Percentiles rank a stretch among this genome's conserved stretches.
phyloP scores from a whole-genome alignment of 2,888 invertebrate genomes.

The Drosophila bunnanda region DNA sequence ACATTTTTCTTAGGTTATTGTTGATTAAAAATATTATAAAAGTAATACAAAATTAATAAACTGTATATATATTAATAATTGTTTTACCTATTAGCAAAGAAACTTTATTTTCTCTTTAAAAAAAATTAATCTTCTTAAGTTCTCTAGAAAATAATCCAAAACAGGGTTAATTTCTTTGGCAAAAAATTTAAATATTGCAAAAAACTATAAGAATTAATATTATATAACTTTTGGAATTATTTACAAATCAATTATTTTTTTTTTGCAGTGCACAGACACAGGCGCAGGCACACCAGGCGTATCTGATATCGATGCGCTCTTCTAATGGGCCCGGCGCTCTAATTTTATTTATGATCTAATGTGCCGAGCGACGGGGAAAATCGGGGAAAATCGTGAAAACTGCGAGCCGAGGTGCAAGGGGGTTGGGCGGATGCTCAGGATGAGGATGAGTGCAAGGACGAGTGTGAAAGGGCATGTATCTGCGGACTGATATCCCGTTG shows the following conservation, averaged over 20 bases:
- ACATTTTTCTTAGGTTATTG: too few species aligned
- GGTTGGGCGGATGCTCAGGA: conserved; percentile 8
- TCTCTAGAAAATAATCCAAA: too few species aligned
- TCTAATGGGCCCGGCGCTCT: conserved; percentile 78
- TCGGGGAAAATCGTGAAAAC: conserved; percentile 46
- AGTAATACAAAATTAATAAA: too few species aligned
- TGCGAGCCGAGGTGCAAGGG: conserved; percentile 12
- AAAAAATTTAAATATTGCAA: neutral
- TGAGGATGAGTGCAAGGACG: conserved; percentile 10
- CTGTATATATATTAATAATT: too few species aligned
- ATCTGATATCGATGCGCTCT: conserved; percentile 68
- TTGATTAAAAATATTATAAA: too few species aligned
- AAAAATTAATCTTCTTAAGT: too few species aligned
- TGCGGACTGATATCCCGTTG: conserved; percentile 84
- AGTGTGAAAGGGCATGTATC: conserved; percentile 84
- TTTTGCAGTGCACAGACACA: conserved; percentile 15
- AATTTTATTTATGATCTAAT: conserved; percentile 83
- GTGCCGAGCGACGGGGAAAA: conserved; percentile 49
- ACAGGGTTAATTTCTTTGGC: neutral
- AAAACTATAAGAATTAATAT: neutral
- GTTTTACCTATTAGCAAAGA: too few species aligned
- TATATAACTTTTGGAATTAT: too few species aligned
- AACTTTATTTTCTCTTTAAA: too few species aligned
- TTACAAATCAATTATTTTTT: neutral
- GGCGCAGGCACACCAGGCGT: conserved; percentile 57